Evolutionary conservation across 2,888 invertebrate genomes (phyloP), one percentile per base, ranked within the genome.

Genomic region (Parthenolecanium corni): DNA sequence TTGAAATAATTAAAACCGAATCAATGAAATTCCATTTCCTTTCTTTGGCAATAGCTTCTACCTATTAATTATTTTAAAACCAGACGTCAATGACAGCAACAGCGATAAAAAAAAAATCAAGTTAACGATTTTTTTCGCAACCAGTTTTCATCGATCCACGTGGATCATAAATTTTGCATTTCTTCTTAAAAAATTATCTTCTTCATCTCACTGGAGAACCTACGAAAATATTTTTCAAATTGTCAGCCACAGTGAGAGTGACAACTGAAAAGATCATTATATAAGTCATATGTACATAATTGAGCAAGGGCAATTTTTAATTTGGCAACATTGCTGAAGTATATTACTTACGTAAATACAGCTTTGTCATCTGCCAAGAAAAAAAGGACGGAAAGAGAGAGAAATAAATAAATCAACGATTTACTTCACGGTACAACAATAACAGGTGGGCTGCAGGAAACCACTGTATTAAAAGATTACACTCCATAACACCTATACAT

Each of bases 381-480:
- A 18, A 3, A 36, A n/a, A 5, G 31, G 24, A 25, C 23, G 16
- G 36, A n/a, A 52, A 51, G 14, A 44, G 14, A 18, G 9, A 16
- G 5, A 24, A 25, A 38, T 12, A 38, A 21, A 23, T 24, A 42
- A 54, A 54, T 42, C 24, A 42, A 54, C 54, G 54, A 54, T 54
- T 54, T 54, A 54, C 40, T 54, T 54, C 54, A 54, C 54, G 54
- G 36, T 54, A 54, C 40, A 52, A 54, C 54, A 54, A 54, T 54
- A 54, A 54, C 54, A 54, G 54, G 54, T 54, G 54, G 40, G 42
- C 40, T 21, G 42, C 54, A 54, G 54, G 54, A 54, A 54, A 54
- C 54, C 54, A 23, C 38, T 21, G 38, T 54, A 54, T 40, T 54
- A 40, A 54, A n/a, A 54, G 54, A 54, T 54, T 24, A 54, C 23